Evolutionary conservation across 2,888 invertebrate species (phyloP).

Genomic region (Limnephilus marmoratus): DNA sequence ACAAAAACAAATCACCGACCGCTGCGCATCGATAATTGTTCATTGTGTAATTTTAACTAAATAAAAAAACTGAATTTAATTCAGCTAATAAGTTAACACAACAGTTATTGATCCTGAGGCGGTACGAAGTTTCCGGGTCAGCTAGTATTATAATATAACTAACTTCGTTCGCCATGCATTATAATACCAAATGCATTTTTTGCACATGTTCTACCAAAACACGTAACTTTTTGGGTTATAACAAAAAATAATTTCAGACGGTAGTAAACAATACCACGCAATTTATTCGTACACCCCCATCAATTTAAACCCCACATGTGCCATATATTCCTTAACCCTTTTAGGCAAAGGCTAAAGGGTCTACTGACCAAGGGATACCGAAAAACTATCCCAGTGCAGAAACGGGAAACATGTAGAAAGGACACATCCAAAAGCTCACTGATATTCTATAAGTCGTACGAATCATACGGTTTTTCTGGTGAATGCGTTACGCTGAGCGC

Average conservation of each 20-base stretch:
- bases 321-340: constrained; percentile 8
- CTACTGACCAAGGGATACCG: background rate
- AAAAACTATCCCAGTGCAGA: background rate
- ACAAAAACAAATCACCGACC: no score
- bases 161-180: background rate
- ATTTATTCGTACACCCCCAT: constrained; percentile 14
- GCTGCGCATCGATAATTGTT: no score
- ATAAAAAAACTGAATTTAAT: no score
- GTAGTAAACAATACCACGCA: constrained; percentile 16
- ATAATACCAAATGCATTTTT: background rate
- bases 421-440: background rate
- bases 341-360: background rate
- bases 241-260: background rate
- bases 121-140: no score
- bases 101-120: no score
- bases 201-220: background rate
- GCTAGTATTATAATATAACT: no score
- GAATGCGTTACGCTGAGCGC: background rate
- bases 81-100: no score
- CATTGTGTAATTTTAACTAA: no score
- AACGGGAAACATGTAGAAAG: background rate
- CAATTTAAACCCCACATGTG: constrained; percentile 19
- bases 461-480: background rate
- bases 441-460: background rate
- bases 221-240: background rate